These are phyloP conservation scores for Trachythela sp. DNA, from an alignment of 64 coral and sea anemone species.

Conservation along the genomic window DNA sequence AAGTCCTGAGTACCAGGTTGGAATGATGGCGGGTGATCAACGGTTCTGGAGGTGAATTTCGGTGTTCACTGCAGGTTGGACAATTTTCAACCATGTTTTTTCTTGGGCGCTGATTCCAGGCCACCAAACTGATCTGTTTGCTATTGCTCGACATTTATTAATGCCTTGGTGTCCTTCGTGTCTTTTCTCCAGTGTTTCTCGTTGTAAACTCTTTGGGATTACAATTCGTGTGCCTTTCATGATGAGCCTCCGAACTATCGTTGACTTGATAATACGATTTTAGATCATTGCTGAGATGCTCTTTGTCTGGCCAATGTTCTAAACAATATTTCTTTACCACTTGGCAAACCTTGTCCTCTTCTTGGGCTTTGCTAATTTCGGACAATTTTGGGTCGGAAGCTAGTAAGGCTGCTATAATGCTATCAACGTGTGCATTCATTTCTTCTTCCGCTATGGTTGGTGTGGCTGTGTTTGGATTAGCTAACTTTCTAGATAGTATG, in stretches of 20 bases:
- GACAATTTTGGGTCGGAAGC: background rate
- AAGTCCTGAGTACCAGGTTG: too few species aligned
- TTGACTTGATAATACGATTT: too few species aligned
- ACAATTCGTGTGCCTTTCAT: conserved; percentile 31
- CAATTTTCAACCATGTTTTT: conserved; percentile 34
- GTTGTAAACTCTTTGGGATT: conserved; percentile 32
- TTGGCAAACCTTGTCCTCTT: too few species aligned
- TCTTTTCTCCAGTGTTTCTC: conserved; percentile 41
- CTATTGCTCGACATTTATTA: conserved; percentile 30
- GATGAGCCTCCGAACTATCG: too few species aligned
- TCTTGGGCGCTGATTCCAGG: conserved; percentile 36
- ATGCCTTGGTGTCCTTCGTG: conserved; percentile 52
- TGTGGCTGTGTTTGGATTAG: background rate
- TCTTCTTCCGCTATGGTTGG: conserved; percentile 33
- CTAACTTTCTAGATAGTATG: conserved; percentile 19
- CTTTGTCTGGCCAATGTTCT: conserved; percentile 48
- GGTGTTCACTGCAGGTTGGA: conserved; percentile 14
- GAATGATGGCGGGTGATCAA: too few species aligned
- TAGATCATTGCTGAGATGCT: too few species aligned
- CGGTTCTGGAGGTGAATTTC: background rate
- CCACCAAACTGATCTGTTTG: conserved; percentile 46
- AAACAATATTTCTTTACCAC: background rate
- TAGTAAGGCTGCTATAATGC: conserved; percentile 26
- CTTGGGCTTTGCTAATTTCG: conserved; percentile 28
- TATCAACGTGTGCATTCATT: conserved; percentile 21